These are phyloP conservation scores for Euthynnus affinis DNA, from an alignment of 2,797 vertebrate genomes.

Conservation along the genomic window DNA sequence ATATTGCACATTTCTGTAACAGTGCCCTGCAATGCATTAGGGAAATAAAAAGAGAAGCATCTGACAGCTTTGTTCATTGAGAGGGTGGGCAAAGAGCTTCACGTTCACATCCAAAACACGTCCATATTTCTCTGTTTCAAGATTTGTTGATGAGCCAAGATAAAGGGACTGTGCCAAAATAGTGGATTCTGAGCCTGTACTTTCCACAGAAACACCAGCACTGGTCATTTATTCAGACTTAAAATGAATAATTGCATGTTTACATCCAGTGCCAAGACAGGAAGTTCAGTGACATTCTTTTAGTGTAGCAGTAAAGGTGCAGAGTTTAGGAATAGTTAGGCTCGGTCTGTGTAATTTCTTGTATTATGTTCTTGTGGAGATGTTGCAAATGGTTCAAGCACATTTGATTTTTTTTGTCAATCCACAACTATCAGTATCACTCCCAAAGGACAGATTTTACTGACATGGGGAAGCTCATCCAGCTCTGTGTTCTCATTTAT, in stretches of 20 bases:
- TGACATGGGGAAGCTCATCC: background rate
- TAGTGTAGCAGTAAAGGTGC: background rate
- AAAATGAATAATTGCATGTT: background rate
- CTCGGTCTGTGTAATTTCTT: background rate
- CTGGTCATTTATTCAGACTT: slow-evolving; percentile 2
- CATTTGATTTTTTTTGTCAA: background rate
- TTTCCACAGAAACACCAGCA: background rate
- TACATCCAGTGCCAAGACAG: background rate
- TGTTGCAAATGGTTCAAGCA: background rate
- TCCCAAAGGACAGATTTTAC: background rate
- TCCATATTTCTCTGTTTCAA: slow-evolving; percentile 34
- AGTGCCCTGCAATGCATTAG: slow-evolving; percentile 60
- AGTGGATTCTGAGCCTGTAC: background rate
- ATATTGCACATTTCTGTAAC: slow-evolving; percentile 63
- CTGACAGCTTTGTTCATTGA: slow-evolving; percentile 55
- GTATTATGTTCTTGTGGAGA: background rate
- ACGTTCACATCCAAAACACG: slow-evolving; percentile 38
- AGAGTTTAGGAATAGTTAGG: background rate
- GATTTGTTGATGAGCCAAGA: slow-evolving; percentile 26
- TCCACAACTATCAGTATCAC: too few species aligned
- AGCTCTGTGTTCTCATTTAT: background rate
- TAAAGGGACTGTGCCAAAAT: slow-evolving; percentile 6
- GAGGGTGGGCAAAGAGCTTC: slow-evolving; percentile 29
- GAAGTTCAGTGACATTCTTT: background rate
- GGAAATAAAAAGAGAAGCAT: slow-evolving; percentile 65